A percentile compares a stretch with the other conserved stretches of the same genome.
Evolutionary conservation across 2,113 vertebrate genomes (phyloP).

Genomic region (Siniperca chuatsi): DNA sequence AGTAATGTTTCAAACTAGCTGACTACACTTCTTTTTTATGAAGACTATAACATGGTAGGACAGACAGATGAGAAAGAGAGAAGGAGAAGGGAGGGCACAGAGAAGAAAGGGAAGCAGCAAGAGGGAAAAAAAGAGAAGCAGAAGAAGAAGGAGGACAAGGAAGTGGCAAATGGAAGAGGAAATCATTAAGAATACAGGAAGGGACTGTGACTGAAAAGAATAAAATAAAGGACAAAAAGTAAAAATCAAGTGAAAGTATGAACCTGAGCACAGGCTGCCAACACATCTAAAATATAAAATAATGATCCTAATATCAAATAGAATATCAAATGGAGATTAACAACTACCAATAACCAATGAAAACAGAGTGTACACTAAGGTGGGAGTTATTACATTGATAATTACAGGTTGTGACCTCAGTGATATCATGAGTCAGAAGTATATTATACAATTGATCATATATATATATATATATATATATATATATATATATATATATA

Average conservation of each 20-base stretch:
- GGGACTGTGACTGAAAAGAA: neutral
- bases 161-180: neutral
- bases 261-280: neutral
- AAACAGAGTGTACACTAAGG: neutral
- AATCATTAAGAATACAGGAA: neutral
- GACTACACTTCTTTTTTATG: slow-evolving; percentile 15
- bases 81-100: neutral
- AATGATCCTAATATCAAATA: no score
- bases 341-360: neutral
- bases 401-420: no score
- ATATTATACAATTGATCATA: no score
- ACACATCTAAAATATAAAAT: neutral
- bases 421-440: neutral
- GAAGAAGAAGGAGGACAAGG: neutral
- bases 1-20: slow-evolving; percentile 44
- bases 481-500: no score
- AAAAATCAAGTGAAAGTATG: neutral
- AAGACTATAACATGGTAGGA: slow-evolving; percentile 8
- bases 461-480: no score
- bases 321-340: neutral
- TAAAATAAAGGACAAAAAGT: neutral
- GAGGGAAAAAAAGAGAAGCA: neutral
- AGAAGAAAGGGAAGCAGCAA: neutral
- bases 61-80: neutral
- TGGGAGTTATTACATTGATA: neutral